phyloP scores from a whole-genome alignment of 1,140 invertebrate species.

The Cydia amplana region DNA sequence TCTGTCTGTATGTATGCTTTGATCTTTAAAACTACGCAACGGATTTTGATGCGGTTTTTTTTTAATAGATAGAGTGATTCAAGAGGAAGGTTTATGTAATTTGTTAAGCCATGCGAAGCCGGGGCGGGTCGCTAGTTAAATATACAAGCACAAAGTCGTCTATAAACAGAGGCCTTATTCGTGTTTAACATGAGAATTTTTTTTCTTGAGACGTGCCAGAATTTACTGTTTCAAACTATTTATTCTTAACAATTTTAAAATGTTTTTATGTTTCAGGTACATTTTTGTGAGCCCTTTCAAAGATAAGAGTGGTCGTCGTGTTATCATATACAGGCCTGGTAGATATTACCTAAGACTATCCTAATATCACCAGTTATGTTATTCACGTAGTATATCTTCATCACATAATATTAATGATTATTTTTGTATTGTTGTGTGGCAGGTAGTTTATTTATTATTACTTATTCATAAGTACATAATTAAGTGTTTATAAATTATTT shows the following conservation, averaged over 20 bases:
- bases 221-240: not conserved
- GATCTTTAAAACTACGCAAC: too few species aligned
- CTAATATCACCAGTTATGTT: conserved; percentile 33
- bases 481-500: too few species aligned
- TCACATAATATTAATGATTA: conserved; percentile 17
- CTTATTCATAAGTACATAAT: not conserved
- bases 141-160: not conserved
- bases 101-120: too few species aligned
- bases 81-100: too few species aligned
- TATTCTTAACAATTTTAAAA: conserved; percentile 5
- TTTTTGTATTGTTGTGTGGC: not conserved
- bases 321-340: conserved; percentile 89
- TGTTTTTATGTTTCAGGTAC: conserved; percentile 77
- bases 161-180: too few species aligned
- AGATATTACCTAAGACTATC: conserved; percentile 52
- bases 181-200: too few species aligned
- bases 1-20: too few species aligned
- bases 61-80: too few species aligned
- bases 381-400: conserved; percentile 32
- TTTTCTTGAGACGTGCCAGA: not conserved
- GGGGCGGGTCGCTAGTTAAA: too few species aligned
- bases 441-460: conserved; percentile 4
- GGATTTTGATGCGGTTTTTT: too few species aligned
- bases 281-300: conserved; percentile 89
- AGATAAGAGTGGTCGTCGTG: conserved; percentile 86